Base-by-base conservation (phyloP, 1,140 invertebrate species). In the Drosophila dunni region DNA sequence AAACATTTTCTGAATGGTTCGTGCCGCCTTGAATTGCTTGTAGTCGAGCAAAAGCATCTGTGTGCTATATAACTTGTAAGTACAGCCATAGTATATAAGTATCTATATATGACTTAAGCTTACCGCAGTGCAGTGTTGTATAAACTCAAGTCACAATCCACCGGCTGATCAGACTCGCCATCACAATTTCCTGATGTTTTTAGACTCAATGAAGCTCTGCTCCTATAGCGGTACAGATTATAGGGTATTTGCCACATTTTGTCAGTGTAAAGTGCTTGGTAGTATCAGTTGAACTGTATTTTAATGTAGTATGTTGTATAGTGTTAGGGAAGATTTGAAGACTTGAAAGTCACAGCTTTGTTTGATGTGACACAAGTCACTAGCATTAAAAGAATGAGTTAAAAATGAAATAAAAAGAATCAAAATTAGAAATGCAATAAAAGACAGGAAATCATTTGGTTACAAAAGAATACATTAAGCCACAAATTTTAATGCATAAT, bases 21-120 rank as follows among this genome's bases (percentile, higher is more conserved):
- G 83, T 0, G 90, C 84, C 0, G 90, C 70, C 46, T 78, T 81
- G 20, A 91, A 91, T 29, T 81, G 79, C 7, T 75, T 70, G 54
- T 91, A 86, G 0, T 91, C 90, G 0, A 86, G 63, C 7, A 88
- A 9, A 7, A 69, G n/a, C 0, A 62, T 1, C 8, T 75, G 42
- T 3, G 74, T 74, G 45, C 79, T 79, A 67, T 5, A 29, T 7
- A 33, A n/a, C 5, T 15, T 17, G 17, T 29, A 10, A n/a, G 1
- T 15, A 24, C 33, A 29, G 7, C 17, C 1, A 2, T 20, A 20
- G 17, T 20, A n/a, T 11, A 13, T 13, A 42, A 5, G 10, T 13
- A 42, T 3, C 2, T 42, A 13, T n/a, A 13, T 6, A 0, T 42
- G 20, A 2, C 24, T 0, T 20, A 3, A 44, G 24, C 56, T 58